Evolutionary conservation across 2,113 vertebrate genomes (phyloP).

Genomic region (Cynoglossus semilaevis): DNA sequence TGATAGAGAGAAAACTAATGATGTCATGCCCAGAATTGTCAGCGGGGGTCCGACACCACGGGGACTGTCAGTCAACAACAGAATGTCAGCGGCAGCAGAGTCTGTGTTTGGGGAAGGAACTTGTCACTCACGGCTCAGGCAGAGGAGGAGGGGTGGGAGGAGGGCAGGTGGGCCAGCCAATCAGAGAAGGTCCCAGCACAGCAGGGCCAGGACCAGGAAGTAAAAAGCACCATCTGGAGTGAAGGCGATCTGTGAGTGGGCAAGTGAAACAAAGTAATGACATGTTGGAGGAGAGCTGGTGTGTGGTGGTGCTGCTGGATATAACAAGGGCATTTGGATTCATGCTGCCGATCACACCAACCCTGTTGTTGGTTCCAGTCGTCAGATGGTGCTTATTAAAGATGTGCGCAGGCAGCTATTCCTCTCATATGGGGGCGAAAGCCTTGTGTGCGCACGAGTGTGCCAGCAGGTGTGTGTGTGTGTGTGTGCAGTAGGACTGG

Average conservation of each 20-base stretch:
- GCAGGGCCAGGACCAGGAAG: slow-evolving; percentile 73
- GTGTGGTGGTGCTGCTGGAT: slow-evolving; percentile 43
- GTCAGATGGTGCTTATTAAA: slow-evolving; percentile 67
- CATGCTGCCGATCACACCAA: slow-evolving; percentile 67
- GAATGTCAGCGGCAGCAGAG: slow-evolving; percentile 48
- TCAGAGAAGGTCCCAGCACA: slow-evolving; percentile 71
- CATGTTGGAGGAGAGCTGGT: slow-evolving; percentile 57
- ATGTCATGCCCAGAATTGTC: slow-evolving; percentile 66
- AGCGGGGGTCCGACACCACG: slow-evolving; percentile 47
- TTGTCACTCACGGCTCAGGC: slow-evolving; percentile 69
- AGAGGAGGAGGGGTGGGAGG: slow-evolving; percentile 26
- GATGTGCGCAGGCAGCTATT: slow-evolving; percentile 44
- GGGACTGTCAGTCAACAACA: slow-evolving; percentile 65
- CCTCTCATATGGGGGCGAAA: slow-evolving; percentile 15
- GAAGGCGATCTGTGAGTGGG: slow-evolving; percentile 58
- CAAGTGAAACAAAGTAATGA: slow-evolving; percentile 61
- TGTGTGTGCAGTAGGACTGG: slow-evolving; percentile 32
- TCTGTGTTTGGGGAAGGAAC: slow-evolving; percentile 71
- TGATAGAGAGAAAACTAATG: slow-evolving; percentile 69
- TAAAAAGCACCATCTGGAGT: slow-evolving; percentile 73
- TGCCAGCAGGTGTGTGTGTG: neutral
- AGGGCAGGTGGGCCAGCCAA: slow-evolving; percentile 66
- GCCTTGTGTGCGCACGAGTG: slow-evolving; percentile 12
- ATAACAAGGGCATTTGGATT: slow-evolving; percentile 65
- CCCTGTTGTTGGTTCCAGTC: slow-evolving; percentile 47